These are phyloP conservation scores for Molossus molossus DNA, from an alignment of 2,797 vertebrate species.

Conservation along the genomic window DNA sequence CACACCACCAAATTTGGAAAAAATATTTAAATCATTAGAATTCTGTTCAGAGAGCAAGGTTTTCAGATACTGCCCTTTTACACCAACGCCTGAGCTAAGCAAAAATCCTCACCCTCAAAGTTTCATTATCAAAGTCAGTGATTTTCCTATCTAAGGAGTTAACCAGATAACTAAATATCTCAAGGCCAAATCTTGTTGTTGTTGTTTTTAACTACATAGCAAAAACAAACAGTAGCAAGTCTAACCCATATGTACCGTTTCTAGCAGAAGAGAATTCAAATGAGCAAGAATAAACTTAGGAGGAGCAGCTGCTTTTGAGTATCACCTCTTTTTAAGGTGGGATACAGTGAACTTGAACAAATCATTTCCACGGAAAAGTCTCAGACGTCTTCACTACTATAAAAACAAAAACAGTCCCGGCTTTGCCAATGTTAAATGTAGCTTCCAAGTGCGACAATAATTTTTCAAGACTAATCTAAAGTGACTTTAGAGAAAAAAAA, in stretches of 20 bases:
- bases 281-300: neutral
- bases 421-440: neutral
- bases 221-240: neutral
- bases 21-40: neutral
- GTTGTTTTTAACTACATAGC: neutral
- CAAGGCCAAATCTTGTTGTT: neutral
- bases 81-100: neutral
- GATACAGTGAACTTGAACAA: neutral
- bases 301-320: neutral
- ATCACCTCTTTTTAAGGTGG: neutral
- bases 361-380: neutral
- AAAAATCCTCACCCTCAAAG: constrained; percentile 19
- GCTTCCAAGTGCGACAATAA: neutral
- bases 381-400: neutral
- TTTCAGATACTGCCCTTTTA: neutral
- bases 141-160: neutral
- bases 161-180: neutral
- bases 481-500: neutral
- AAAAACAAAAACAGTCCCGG: neutral
- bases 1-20: neutral
- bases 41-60: neutral
- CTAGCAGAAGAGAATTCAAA: neutral
- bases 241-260: neutral
- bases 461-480: neutral
- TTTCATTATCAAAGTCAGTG: neutral